Evolutionary conservation across 2,888 invertebrate species (phyloP).

Genomic region (Hartigia nigra): DNA sequence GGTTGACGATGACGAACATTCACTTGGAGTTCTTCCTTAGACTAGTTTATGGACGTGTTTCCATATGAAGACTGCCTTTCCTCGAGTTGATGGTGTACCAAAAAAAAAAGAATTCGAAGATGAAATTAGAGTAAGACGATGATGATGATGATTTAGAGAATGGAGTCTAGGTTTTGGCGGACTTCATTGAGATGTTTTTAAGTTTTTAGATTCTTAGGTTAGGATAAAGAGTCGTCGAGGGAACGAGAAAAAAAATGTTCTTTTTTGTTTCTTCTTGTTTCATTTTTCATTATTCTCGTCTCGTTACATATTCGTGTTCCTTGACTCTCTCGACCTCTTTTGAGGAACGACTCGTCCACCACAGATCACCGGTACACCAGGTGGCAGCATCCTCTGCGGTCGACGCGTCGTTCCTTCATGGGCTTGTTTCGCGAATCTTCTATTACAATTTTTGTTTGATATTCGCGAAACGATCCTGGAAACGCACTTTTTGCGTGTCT

Average conservation of each 20-base stretch:
- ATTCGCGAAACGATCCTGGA: background rate
- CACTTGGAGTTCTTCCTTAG: background rate
- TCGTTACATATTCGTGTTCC: background rate
- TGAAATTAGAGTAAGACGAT: background rate
- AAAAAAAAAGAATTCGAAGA: background rate
- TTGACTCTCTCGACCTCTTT: background rate
- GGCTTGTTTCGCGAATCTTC: background rate
- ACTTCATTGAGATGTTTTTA: background rate
- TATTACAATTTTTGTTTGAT: background rate
- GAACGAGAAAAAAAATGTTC: background rate
- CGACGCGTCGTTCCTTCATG: background rate
- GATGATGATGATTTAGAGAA: background rate
- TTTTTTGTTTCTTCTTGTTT: background rate
- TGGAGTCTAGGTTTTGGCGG: background rate
- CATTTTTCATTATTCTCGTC: background rate
- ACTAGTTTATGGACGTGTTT: background rate
- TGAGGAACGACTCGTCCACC: background rate
- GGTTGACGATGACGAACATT: background rate
- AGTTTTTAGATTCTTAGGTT: background rate
- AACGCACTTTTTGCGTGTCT: background rate
- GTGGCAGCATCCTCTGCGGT: background rate
- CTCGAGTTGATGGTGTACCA: background rate
- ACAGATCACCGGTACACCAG: background rate
- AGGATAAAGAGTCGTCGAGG: background rate
- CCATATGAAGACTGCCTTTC: background rate